phyloP scores from a whole-genome alignment of 2,888 invertebrate genomes.

The Tridacna gigas region DNA sequence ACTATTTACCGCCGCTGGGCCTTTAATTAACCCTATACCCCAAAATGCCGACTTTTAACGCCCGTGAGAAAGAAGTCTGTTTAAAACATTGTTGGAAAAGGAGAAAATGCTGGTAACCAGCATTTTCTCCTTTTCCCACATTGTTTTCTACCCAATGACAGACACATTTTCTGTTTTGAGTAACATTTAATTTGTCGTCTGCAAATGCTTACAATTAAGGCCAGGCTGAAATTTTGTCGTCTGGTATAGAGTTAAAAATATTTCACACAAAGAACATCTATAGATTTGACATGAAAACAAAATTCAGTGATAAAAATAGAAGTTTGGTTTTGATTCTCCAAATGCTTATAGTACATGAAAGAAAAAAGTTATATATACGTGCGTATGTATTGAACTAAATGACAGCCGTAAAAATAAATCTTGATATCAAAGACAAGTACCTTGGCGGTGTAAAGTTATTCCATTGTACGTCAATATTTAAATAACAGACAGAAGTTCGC shows the following conservation, averaged over 20 bases:
- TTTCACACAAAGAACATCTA: neutral
- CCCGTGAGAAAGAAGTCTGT: no score
- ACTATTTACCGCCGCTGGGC: no score
- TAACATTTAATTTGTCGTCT: no score
- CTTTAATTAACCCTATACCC: no score
- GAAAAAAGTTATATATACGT: neutral
- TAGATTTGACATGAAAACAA: neutral
- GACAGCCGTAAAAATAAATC: neutral
- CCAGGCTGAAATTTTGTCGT: neutral
- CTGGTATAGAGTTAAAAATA: neutral
- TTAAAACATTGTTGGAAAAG: no score
- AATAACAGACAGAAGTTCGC: constrained; percentile 1
- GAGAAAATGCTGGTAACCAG: no score
- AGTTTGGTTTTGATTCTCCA: neutral
- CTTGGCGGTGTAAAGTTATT: constrained; percentile 2
- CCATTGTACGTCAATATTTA: constrained; percentile 6
- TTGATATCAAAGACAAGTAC: neutral
- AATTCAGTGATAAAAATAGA: neutral
- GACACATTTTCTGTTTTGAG: no score
- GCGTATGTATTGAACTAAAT: neutral
- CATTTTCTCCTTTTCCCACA: no score
- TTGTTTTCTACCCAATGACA: no score
- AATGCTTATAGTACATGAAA: no score
- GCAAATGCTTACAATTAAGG: no score
- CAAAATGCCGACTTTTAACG: no score